Percentiles rank a stretch among this genome's conserved stretches.
Conservation (phyloP, 1,140 invertebrate species). For the Aradophagus sp. region DNA sequence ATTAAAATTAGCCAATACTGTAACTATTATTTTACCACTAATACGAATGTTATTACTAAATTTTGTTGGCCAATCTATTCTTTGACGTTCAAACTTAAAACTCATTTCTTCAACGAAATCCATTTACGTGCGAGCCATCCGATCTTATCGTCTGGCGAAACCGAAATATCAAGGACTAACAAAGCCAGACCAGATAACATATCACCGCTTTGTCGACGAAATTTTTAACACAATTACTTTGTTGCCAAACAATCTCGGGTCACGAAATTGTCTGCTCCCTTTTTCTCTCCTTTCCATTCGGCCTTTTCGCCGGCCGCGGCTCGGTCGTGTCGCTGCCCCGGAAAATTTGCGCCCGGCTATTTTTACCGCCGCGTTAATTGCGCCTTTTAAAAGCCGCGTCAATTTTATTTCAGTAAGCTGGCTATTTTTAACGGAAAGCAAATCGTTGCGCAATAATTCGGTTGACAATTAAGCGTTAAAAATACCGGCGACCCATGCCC, state of each 20-base stretch:
- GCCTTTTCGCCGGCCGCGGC: background rate
- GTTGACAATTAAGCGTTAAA: too few species aligned
- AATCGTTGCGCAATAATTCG: too few species aligned
- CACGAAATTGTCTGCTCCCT: too few species aligned
- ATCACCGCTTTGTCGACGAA: conserved; percentile 30
- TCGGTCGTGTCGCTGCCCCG: background rate
- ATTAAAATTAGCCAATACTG: too few species aligned
- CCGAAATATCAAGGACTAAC: conserved; percentile 25
- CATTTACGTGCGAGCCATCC: conserved; percentile 38
- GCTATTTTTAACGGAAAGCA: background rate
- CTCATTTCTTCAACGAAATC: conserved; percentile 28
- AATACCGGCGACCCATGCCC: too few species aligned
- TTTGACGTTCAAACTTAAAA: conserved; percentile 40
- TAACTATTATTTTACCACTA: too few species aligned
- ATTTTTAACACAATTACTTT: conserved; percentile 48
- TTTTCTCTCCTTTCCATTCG: too few species aligned
- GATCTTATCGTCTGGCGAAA: conserved; percentile 42
- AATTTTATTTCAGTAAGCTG: too few species aligned
- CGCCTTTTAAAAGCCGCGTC: too few species aligned
- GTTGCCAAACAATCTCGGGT: conserved; percentile 25
- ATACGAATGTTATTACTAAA: too few species aligned
- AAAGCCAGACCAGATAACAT: conserved; percentile 22
- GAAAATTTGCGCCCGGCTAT: background rate
- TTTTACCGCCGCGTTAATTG: background rate
- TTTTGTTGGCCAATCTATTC: conserved; percentile 10